Evolutionary conservation across 2,888 invertebrate species (phyloP), one percentile per base, ranked within the genome.

Genomic region (Drosophila recens): DNA sequence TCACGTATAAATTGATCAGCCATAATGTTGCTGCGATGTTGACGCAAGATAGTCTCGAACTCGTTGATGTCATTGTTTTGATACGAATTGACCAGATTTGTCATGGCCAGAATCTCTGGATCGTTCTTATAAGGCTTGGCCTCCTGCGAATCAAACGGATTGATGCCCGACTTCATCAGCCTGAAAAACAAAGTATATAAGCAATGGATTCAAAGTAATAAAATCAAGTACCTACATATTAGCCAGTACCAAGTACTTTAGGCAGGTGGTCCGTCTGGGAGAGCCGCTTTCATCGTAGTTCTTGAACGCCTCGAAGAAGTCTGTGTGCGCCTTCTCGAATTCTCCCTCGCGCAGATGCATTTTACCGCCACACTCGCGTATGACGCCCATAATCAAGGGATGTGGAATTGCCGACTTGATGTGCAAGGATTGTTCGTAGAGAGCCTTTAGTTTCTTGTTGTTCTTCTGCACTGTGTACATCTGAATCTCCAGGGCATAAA

Each of bases 381-480:
- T 99, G 36, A 99, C 99, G 13, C 99, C 99, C 99, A 99, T 99
- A 85, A 99, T 99, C 34, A 99, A 94, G 3, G 99, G 99, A 95
- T 99, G 99, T n/a, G 99, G 99, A 91, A 99, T 99, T 56, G 99
- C 99, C 43, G 99, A 98, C 93, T 99, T 99, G 85, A 99, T 99
- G 92, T 99, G 98, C 77, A 99, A 94, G 1, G 99, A 99, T 92
- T 99, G 98, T 93, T 99, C 99, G 91, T 99, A 99, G 13, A 99
- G 93, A 1, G 97, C 97, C 93, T 98, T 98, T 40, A 99, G 93
- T 92, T 99, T 98, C 93, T 99, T 99, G 92, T 99, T 99, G 92
- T 99, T 99, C 92, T 99, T 99, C 94, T 99, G 99, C 67, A 98
- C 98, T 0, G 99, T 99, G 92, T 99, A 99, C 99, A 99, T 99